Conservation (phyloP, 2,888 invertebrate species). For the Imbricaverruca yamaguchii region DNA sequence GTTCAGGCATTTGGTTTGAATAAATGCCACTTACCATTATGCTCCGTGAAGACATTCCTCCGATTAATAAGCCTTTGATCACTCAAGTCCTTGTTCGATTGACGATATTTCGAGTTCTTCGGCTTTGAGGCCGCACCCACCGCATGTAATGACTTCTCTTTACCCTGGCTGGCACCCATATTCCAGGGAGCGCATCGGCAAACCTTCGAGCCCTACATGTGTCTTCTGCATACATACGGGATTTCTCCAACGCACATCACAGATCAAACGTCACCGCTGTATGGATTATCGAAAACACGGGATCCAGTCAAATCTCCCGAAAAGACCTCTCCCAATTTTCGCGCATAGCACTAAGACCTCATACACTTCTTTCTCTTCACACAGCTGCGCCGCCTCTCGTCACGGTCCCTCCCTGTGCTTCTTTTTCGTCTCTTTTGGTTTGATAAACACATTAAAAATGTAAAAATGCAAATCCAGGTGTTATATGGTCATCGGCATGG, state of each 20-base stretch:
- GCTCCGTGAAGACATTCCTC: constrained; percentile 11
- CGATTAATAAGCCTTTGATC: neutral
- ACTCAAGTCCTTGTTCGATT: neutral
- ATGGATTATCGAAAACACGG: too few relatives aligned
- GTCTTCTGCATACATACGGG: neutral
- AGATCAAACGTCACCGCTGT: too few relatives aligned
- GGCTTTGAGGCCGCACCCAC: constrained; percentile 7
- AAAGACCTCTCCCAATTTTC: too few relatives aligned
- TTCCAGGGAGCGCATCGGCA: neutral
- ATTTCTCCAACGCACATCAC: neutral
- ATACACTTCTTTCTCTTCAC: neutral
- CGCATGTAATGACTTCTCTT: neutral
- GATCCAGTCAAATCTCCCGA: too few relatives aligned
- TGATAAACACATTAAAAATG: neutral
- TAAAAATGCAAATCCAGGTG: neutral
- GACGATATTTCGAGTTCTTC: neutral
- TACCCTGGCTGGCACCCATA: constrained; percentile 19
- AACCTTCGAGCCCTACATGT: neutral
- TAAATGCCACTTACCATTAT: neutral
- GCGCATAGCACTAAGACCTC: too few relatives aligned
- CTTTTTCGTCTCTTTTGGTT: neutral
- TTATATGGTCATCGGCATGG: too few relatives aligned
- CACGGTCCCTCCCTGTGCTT: neutral
- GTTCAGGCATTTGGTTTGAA: too few relatives aligned
- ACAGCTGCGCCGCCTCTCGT: constrained; percentile 8